phyloP scores from a whole-genome alignment of 2,113 vertebrate genomes.

The Eira barbara region DNA sequence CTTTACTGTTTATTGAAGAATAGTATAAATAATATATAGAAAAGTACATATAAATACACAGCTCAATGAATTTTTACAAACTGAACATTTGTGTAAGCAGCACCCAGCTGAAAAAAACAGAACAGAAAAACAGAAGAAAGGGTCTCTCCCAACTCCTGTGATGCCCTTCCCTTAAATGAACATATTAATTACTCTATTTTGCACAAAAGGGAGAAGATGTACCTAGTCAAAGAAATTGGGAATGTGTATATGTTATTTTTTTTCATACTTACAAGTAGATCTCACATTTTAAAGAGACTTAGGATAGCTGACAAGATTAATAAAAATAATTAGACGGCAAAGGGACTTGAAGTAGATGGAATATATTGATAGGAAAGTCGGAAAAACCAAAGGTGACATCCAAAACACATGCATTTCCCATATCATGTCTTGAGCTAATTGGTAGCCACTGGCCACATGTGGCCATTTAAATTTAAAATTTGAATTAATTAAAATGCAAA shows the following conservation, averaged over 20 bases:
- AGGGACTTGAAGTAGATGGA: not conserved
- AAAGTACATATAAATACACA: not conserved
- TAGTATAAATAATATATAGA: not conserved
- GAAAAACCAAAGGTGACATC: not conserved
- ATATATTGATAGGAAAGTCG: not conserved
- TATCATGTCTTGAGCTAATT: not conserved
- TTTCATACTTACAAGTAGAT: not conserved
- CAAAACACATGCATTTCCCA: not conserved
- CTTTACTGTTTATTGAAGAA: not conserved
- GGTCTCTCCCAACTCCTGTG: accelerated
- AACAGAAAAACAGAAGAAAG: not conserved
- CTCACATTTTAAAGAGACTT: not conserved
- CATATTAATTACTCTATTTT: not conserved
- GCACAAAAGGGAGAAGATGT: not conserved
- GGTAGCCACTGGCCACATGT: not conserved
- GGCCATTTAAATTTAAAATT: not conserved
- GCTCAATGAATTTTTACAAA: not conserved
- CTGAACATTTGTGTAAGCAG: not conserved
- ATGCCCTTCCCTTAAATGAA: not conserved
- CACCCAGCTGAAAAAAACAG: not conserved
- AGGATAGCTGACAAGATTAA: not conserved
- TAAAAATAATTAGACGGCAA: not conserved
- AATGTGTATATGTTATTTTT: not conserved
- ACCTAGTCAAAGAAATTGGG: not conserved
- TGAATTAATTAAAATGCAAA: not conserved